Conservation (phyloP, 2,888 invertebrate species). For the Timema podura region DNA sequence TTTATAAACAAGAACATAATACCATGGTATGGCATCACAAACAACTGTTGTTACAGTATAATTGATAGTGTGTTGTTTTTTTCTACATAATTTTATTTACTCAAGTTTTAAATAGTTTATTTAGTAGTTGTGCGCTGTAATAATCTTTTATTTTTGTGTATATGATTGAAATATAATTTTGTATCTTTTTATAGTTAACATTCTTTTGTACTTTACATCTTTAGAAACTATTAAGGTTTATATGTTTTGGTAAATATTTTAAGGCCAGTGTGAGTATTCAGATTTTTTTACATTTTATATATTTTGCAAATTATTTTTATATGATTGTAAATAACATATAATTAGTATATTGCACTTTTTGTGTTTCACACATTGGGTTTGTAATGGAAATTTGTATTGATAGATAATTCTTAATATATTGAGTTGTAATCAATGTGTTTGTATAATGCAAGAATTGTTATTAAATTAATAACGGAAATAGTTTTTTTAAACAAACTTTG, state of each 20-base stretch:
- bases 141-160: not conserved
- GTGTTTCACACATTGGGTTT: too few relatives aligned
- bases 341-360: too few relatives aligned
- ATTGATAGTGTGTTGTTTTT: not conserved
- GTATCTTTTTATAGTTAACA: conserved; percentile 19
- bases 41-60: not conserved
- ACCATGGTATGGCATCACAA: too few relatives aligned
- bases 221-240: conserved; percentile 16
- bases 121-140: not conserved
- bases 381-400: too few relatives aligned
- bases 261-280: conserved; percentile 17
- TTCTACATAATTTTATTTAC: conserved; percentile 14
- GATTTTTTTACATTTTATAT: conserved; percentile 15
- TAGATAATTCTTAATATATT: too few relatives aligned
- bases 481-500: too few relatives aligned
- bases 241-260: too few relatives aligned
- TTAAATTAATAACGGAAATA: too few relatives aligned
- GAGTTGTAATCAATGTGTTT: too few relatives aligned
- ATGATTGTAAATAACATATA: conserved; percentile 9
- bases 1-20: too few relatives aligned
- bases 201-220: conserved; percentile 23
- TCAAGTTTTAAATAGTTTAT: conserved; percentile 15
- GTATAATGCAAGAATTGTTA: too few relatives aligned
- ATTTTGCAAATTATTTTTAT: conserved; percentile 15
- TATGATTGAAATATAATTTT: conserved; percentile 19